Base-by-base conservation (phyloP, 1,140 invertebrate species). In the Zaprionus camerounensis region DNA sequence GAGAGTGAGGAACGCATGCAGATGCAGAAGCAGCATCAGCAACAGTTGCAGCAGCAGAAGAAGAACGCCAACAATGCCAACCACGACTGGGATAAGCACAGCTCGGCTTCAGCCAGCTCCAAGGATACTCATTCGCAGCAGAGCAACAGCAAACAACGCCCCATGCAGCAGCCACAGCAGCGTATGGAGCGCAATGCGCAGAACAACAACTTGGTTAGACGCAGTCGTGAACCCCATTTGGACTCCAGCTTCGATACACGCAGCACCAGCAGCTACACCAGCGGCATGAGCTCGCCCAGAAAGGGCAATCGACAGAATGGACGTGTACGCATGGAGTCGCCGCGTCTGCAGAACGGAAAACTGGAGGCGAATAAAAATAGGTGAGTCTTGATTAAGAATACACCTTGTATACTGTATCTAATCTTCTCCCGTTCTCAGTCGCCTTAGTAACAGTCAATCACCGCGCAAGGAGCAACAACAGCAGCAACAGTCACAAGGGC, bases 71-170 rank as follows among this genome's bases (percentile, higher is more conserved):
- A 65, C 3, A 65, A 67, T n/a, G 76, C 68, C 11, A 72, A 66
- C 13, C 70, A 66, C 17, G 82, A 85, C 5, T 92, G 91, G 91
- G 91, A 92, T 15, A 92, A 92, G 22, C 82, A 85, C 5, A 92
- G 91, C 46, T 90, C 88, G 1, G 63, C 78, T 0, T 87, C 78
- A 0, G 73, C 68, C 11, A 91, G 90, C 26, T 92, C 91, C 2
- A 91, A 78, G 68, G 88, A 92, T 7, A 91, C 78, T 15, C 79
- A 80, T 6, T 76, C 73, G 1, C 75, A 79, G 20, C 78, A 83
- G 24, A 71, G 63, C 41, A 53, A 26, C 26, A 38, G 22, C 1
- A 77, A 72, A 17, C 68, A 49, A 9, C 70, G 61, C 1, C 67
- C 74, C 13, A 36, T 71, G 26, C 76, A 79, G 36, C 66, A 62